Evolutionary conservation across 2,888 invertebrate species (phyloP).

Genomic region (Halictus quadricinctus): DNA sequence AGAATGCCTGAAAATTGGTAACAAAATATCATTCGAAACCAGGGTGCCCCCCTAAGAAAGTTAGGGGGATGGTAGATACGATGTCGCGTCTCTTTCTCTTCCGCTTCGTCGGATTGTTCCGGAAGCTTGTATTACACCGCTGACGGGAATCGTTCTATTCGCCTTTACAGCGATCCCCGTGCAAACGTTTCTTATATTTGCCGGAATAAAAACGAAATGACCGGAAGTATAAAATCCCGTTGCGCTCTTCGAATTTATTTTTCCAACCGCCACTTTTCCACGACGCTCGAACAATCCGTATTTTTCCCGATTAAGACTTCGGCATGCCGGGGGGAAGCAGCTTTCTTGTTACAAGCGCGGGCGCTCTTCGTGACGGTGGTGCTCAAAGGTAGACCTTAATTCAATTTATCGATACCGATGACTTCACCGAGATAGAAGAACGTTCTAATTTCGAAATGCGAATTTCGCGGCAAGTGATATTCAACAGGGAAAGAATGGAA

Average conservation of each 20-base stretch:
- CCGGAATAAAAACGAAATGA: slow-evolving; percentile 3
- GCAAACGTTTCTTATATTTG: slow-evolving; percentile 5
- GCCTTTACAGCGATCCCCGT: neutral
- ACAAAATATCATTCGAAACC: too few relatives aligned
- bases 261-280: neutral
- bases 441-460: neutral
- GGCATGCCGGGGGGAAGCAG: neutral
- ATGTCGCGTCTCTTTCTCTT: neutral
- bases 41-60: neutral
- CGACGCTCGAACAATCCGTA: neutral
- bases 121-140: neutral
- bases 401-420: neutral
- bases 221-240: neutral
- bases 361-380: neutral
- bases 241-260: slow-evolving; percentile 12
- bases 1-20: too few relatives aligned
- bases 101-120: too few relatives aligned
- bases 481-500: neutral
- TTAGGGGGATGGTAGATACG: neutral
- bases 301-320: neutral
- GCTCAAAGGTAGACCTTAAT: neutral
- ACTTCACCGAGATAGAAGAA: neutral
- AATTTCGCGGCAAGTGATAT: neutral
- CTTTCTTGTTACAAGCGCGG: neutral
- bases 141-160: slow-evolving; percentile 1